phyloP scores from a whole-genome alignment of 1,140 invertebrate genomes.

The Pseudomyrmex gracilis region DNA sequence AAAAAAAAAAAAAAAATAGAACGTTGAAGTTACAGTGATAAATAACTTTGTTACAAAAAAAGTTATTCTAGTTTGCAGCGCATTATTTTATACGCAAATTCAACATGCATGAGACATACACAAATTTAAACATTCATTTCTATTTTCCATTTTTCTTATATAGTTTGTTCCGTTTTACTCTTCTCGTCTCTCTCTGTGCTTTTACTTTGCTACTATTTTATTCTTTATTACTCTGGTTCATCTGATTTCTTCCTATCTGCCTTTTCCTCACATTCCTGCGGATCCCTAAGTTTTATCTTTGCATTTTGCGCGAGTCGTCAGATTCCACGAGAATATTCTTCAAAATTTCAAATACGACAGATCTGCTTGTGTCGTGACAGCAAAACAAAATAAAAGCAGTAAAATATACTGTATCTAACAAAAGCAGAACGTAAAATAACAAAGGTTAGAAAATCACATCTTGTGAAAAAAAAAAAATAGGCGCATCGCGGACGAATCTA shows the following conservation, averaged over 20 bases:
- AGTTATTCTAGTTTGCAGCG: constrained; percentile 1
- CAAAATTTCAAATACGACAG: background rate
- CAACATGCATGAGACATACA: constrained; percentile 28
- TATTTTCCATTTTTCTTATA: background rate
- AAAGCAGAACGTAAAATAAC: background rate
- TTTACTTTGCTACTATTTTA: constrained; percentile 3
- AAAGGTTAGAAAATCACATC: background rate
- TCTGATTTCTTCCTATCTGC: constrained; percentile 13
- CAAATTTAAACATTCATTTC: constrained; percentile 21
- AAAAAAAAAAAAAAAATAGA: too few species aligned
- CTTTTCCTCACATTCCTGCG: background rate
- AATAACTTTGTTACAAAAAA: background rate
- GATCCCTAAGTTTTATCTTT: background rate
- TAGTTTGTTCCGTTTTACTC: background rate
- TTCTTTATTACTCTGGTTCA: background rate
- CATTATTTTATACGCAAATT: constrained; percentile 25
- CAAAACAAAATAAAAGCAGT: background rate
- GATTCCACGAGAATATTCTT: background rate
- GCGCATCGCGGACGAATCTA: background rate
- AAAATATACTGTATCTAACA: background rate
- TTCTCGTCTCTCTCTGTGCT: background rate
- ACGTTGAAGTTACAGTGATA: background rate
- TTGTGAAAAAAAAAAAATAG: background rate
- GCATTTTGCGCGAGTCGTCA: background rate
- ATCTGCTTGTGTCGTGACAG: background rate